Evolutionary conservation across 2,797 vertebrate species (phyloP), one percentile per base, ranked within the genome.

Genomic region (Poeciliopsis infans): DNA sequence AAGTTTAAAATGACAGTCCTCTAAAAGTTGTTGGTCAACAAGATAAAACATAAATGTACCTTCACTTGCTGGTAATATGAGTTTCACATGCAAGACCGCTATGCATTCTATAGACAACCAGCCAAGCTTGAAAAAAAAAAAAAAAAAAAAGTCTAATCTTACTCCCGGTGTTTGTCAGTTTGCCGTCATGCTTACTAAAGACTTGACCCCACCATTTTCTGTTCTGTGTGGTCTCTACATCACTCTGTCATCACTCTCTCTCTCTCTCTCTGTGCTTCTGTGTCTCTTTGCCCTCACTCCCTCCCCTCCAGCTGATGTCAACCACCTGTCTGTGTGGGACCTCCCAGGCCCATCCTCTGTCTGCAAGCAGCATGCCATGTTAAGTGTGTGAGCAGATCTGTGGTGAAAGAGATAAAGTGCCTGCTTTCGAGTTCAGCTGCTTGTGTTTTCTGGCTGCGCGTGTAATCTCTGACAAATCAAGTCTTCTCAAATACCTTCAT

Each of bases 271-370:
- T 74, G 66, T 36, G 47, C 23, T 71, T 86, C 73, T n/a, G 68
- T 55, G 57, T 78, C 75, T 78, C 72, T 57, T 59, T 72, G 57
- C 66, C 68, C 47, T 49, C 68, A 66, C 68, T 49, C 79, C 45
- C 79, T 57, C 76, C 72, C 76, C 45, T 78, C 76, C 4, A 28
- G 79, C 87, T 94, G 93, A 95, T 94, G 91, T 92, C 91, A 87
- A 93, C 92, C 94, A 95, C 94, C 94, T 95, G 94, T 95, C 92
- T 90, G 83, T 20, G 51, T 92, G 93, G 93, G 94, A 94, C 94
- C 92, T 94, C 93, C 91, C 93, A 94, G 81, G 79, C 87, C 90
- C 88, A 88, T 93, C 89, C 91, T 92, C 89, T 85, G 90, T 94
- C 94, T 93, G 88, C 94, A 93, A 92, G 84, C 93, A 87, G 81